Evolutionary conservation across 2,797 vertebrate species (phyloP).

Genomic region (Xerus rutilus): DNA sequence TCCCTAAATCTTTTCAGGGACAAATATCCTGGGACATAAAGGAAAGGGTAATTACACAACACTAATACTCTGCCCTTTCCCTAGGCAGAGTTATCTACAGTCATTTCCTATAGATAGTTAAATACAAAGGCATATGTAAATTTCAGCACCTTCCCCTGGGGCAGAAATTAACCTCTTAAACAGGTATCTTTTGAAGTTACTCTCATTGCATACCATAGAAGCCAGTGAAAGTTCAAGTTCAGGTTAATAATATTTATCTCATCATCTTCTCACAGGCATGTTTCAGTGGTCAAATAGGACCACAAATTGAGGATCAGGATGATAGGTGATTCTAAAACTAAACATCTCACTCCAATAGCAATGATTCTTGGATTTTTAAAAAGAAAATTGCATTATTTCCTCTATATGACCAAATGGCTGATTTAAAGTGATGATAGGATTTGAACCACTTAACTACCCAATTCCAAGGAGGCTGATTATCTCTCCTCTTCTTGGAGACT

Average conservation of each 20-base stretch:
- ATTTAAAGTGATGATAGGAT: neutral
- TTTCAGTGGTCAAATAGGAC: slow-evolving; percentile 58
- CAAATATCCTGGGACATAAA: slow-evolving; percentile 46
- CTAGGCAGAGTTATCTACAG: slow-evolving; percentile 23
- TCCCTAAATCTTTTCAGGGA: slow-evolving; percentile 13
- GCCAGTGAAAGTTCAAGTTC: slow-evolving; percentile 59
- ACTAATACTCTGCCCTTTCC: slow-evolving; percentile 68
- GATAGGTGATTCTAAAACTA: slow-evolving; percentile 72
- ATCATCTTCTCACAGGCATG: slow-evolving; percentile 15
- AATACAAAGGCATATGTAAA: slow-evolving; percentile 73
- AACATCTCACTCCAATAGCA: slow-evolving; percentile 49
- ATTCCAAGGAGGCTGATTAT: neutral
- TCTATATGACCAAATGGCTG: neutral
- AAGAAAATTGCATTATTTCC: slow-evolving; percentile 18
- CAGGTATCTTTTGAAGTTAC: slow-evolving; percentile 11
- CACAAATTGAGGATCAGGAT: slow-evolving; percentile 58
- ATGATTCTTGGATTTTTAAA: neutral
- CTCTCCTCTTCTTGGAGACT: neutral
- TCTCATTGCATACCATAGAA: neutral
- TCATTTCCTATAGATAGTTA: slow-evolving; percentile 61
- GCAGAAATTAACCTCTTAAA: slow-evolving; percentile 51
- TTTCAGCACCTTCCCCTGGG: slow-evolving; percentile 47
- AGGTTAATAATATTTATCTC: slow-evolving; percentile 70
- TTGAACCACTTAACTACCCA: neutral
- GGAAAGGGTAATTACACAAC: slow-evolving; percentile 44